Evolutionary conservation across 2,888 invertebrate species (phyloP).

Genomic region (Cataglyphis albicans): DNA sequence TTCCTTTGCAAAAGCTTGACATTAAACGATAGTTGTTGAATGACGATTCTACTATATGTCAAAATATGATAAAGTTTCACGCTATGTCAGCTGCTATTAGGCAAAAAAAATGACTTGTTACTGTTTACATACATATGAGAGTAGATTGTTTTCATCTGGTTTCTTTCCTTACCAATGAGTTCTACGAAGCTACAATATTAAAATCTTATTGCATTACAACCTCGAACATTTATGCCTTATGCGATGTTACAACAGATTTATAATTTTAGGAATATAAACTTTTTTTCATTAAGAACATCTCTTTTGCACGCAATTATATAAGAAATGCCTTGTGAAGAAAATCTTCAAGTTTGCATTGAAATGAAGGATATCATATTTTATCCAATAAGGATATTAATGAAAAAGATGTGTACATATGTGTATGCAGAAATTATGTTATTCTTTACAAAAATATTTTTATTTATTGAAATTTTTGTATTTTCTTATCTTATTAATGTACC

Average conservation of each 20-base stretch:
- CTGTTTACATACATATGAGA: constrained; percentile 56
- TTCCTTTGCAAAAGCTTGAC: background rate
- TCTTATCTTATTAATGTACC: background rate
- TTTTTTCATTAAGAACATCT: background rate
- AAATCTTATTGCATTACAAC: constrained; percentile 53
- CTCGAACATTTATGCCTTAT: background rate
- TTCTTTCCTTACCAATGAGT: background rate
- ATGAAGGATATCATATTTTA: background rate
- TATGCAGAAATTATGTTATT: background rate
- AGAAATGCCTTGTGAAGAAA: background rate
- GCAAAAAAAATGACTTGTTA: constrained; percentile 6
- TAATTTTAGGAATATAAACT: background rate
- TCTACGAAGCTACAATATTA: constrained; percentile 57
- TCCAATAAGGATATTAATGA: background rate
- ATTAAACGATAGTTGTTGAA: background rate
- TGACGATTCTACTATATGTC: constrained; percentile 41
- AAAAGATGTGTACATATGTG: background rate
- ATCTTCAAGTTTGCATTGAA: background rate
- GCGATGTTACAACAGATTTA: background rate
- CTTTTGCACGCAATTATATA: background rate
- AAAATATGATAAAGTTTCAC: constrained; percentile 46
- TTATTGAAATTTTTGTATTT: background rate
- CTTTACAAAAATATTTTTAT: background rate
- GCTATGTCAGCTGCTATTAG: constrained; percentile 37
- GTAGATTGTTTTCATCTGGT: constrained; percentile 56